Conservation (phyloP, 2,113 vertebrate species). For the Chrysemys picta region DNA sequence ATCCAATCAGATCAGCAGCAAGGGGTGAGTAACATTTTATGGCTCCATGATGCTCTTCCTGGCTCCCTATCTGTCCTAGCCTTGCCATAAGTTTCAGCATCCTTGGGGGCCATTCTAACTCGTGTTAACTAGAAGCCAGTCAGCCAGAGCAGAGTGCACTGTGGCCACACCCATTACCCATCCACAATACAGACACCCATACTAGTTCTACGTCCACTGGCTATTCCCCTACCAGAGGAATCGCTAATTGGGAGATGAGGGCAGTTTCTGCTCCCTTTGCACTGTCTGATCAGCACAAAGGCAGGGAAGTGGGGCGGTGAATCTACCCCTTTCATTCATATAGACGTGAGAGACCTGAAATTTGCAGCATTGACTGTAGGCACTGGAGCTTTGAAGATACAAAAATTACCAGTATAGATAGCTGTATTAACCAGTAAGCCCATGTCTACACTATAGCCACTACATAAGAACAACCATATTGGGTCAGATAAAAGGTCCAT, state of each 20-base stretch:
- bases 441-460: neutral
- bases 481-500: too few relatives aligned
- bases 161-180: too few relatives aligned
- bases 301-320: neutral
- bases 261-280: neutral
- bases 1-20: neutral
- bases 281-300: neutral
- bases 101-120: neutral
- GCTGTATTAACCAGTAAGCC: neutral
- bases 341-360: neutral
- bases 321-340: neutral
- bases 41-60: neutral
- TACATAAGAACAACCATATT: too few relatives aligned
- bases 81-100: neutral
- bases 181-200: neutral
- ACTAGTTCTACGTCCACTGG: neutral
- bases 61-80: neutral
- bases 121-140: neutral
- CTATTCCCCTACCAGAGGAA: neutral
- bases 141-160: neutral
- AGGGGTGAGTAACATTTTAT: neutral
- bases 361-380: neutral
- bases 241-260: neutral
- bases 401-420: neutral
- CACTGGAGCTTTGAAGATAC: neutral